Conservation (phyloP, 2,888 invertebrate species). For the Schizaphis graminum region DNA sequence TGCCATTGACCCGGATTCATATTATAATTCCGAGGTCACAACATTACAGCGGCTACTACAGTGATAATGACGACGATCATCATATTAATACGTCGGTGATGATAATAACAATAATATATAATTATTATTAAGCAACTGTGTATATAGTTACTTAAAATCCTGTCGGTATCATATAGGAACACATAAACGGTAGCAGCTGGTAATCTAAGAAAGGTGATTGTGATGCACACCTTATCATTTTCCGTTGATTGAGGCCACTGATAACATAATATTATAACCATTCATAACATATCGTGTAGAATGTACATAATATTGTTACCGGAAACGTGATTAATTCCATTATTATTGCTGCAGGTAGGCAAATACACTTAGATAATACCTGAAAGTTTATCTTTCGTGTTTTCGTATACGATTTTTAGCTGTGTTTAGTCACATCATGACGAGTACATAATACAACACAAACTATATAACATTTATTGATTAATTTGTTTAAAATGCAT, state of each 20-base stretch:
- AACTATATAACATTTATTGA: not conserved
- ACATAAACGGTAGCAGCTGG: not conserved
- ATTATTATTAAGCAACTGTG: not conserved
- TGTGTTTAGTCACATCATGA: not conserved
- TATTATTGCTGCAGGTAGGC: not conserved
- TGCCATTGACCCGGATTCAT: not conserved
- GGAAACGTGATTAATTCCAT: not conserved
- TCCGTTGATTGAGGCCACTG: not conserved
- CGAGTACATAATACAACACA: not conserved
- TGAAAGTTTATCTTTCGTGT: not conserved
- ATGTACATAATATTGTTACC: not conserved
- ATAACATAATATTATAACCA: not conserved
- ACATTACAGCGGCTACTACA: not conserved
- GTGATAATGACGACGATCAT: not conserved
- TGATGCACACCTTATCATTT: not conserved
- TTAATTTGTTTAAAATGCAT: not conserved
- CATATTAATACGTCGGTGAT: not conserved
- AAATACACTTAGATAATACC: not conserved
- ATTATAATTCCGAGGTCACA: not conserved
- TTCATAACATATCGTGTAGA: no score
- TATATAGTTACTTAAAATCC: not conserved
- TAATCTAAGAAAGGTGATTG: not conserved
- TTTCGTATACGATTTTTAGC: not conserved
- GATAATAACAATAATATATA: not conserved
- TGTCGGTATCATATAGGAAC: no score